phyloP scores from a whole-genome alignment of 1,140 invertebrate species.

The Drosophila ohnishii region DNA sequence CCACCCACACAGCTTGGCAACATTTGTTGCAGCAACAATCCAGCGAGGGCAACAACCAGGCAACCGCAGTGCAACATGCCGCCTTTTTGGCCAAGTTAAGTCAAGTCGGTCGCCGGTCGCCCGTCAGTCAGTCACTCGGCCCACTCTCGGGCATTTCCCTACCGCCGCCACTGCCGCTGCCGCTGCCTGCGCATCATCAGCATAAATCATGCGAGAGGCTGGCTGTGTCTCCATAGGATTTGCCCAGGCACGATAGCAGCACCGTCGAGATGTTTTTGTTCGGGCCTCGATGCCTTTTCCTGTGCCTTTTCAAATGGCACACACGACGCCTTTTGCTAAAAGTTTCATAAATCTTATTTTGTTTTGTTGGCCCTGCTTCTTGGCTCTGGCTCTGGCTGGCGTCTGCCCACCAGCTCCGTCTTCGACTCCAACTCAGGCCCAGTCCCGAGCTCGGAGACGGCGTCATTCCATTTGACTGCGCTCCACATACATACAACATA shows the following conservation, averaged over 20 bases:
- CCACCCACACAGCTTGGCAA: constrained; percentile 50
- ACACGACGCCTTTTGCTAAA: constrained; percentile 75
- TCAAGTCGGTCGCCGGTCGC: constrained; percentile 18
- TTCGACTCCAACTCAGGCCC: constrained; percentile 19
- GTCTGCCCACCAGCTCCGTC: constrained; percentile 59
- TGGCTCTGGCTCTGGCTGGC: constrained; percentile 37
- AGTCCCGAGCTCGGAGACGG: constrained; percentile 44
- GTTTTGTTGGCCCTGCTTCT: constrained; percentile 55
- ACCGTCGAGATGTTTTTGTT: constrained; percentile 33
- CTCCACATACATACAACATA: constrained; percentile 50
- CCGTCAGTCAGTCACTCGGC: constrained; percentile 33
- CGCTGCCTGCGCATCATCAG: constrained; percentile 65
- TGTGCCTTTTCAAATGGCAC: constrained; percentile 61
- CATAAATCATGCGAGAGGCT: constrained; percentile 71
- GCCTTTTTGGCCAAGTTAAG: constrained; percentile 23
- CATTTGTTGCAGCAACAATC: constrained; percentile 64
- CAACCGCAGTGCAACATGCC: constrained; percentile 2
- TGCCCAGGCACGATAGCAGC: constrained; percentile 17
- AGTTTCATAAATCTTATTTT: constrained; percentile 80
- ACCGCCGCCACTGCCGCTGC: constrained; percentile 10
- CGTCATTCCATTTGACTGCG: constrained; percentile 79
- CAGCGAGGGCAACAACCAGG: constrained; percentile 14
- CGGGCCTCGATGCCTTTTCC: constrained; percentile 36
- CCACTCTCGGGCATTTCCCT: constrained; percentile 45
- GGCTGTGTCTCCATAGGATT: constrained; percentile 28